Evolutionary conservation across 2,797 vertebrate genomes (phyloP).

Genomic region (Notamacropus eugenii): DNA sequence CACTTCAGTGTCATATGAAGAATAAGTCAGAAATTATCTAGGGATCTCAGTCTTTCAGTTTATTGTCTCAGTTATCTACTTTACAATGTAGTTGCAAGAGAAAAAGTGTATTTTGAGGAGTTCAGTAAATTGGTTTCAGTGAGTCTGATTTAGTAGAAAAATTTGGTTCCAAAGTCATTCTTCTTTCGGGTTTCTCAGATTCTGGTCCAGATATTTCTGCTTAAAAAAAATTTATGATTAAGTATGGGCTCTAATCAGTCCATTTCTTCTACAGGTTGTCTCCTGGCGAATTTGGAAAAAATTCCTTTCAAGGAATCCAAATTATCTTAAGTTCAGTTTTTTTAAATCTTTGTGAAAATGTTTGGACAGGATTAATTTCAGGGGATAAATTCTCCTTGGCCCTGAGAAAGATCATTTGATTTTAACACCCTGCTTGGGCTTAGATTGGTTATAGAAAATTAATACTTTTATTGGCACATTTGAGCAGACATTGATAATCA

Average conservation of each 20-base stretch:
- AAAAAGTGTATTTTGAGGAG: background rate
- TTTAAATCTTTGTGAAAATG: background rate
- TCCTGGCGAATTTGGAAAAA: background rate
- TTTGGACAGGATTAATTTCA: background rate
- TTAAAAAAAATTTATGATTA: background rate
- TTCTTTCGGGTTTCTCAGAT: background rate
- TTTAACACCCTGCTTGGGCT: background rate
- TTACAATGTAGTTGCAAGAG: no score
- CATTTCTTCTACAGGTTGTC: background rate
- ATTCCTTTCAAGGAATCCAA: background rate
- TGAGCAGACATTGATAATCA: background rate
- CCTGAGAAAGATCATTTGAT: background rate
- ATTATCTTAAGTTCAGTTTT: no score
- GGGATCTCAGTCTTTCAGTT: no score
- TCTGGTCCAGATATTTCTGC: background rate
- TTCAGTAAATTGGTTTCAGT: background rate
- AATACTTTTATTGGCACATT: no score
- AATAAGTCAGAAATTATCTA: no score
- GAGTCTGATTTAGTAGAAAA: background rate
- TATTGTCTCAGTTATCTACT: no score
- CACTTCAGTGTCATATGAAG: no score
- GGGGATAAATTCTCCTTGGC: background rate
- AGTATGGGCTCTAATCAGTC: background rate
- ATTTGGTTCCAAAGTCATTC: no score
- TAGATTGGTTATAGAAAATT: background rate